These are phyloP conservation scores for Raja brachyura DNA, from an alignment of 2,113 vertebrate genomes.

Conservation along the genomic window DNA sequence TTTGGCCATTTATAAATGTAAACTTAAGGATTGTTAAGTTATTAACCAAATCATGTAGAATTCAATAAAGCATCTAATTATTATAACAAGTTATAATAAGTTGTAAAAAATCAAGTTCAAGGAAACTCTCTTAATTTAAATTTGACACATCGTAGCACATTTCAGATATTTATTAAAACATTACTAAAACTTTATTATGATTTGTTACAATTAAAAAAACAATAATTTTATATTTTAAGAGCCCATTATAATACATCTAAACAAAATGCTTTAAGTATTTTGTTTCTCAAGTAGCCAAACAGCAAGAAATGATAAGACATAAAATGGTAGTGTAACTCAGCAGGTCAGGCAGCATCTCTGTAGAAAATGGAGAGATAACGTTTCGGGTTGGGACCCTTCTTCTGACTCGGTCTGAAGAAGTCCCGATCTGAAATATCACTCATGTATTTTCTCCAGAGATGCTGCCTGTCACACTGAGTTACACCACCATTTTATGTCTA, in stretches of 20 bases:
- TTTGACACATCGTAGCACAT: not conserved
- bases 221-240: not conserved
- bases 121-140: not conserved
- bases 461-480: too few species aligned
- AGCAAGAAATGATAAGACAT: not conserved
- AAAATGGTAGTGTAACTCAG: too few species aligned
- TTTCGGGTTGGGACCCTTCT: too few species aligned
- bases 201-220: not conserved
- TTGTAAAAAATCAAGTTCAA: too few species aligned
- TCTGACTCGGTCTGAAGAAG: too few species aligned
- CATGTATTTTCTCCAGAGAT: too few species aligned
- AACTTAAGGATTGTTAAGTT: not conserved
- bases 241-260: not conserved
- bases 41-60: not conserved
- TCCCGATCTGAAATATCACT: too few species aligned
- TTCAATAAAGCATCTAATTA: too few species aligned
- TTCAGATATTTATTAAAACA: not conserved
- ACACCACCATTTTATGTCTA: too few species aligned
- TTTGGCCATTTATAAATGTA: not conserved
- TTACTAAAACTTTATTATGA: not conserved
- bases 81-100: too few species aligned
- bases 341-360: too few species aligned
- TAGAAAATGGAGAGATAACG: too few species aligned
- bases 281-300: not conserved
- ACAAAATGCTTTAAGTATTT: not conserved